Base-by-base conservation (phyloP, 1,140 invertebrate species). In the Capitella teleta region DNA sequence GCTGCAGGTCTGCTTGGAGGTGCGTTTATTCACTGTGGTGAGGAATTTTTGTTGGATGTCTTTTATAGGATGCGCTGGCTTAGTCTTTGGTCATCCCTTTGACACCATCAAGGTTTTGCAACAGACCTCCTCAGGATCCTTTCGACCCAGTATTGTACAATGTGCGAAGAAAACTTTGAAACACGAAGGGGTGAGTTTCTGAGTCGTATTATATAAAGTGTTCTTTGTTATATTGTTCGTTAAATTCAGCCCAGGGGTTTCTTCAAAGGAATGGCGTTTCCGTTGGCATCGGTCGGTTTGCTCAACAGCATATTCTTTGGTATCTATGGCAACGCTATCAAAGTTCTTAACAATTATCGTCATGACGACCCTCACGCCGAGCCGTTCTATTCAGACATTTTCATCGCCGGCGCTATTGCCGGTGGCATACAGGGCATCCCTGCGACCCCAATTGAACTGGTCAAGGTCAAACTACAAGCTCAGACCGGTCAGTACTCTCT, bases 281-380 rank as follows among this genome's bases (percentile, higher is more conserved):
- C 84, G 1, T 57, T 85, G 5, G 52, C 83, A 12, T 74, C 78
- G 5, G 77, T 78, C 49, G 84, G 83, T 2, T 71, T 76, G 2
- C 67, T 82, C 14, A 85, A 85, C 67, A 79, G 83, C 5, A 59
- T 84, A 5, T 81, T 82, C 57, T 87, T 86, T 59, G 82, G 82
- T 32, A 74, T 79, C 32, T 85, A 84, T 57, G 80, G 77, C 6
- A 77, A 75, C 49, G 69, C 72, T 24, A 54, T 84, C 41, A 64
- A 75, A 60, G 2, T 38, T 72, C 16, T 57, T 5, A 34, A 26
- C 4, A 34, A 19, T 10, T 6, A 5, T 5, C 4, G 16, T 8
- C 18, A 45, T n/a, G 21, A 18, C 5, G 43, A 2, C 5, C 19
- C 23, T 5, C 23, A 24, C 18, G 43, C 21, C 19, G 19, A 24